Base-by-base conservation (phyloP, 2,797 vertebrate genomes). In the Distichodus sexfasciatus region DNA sequence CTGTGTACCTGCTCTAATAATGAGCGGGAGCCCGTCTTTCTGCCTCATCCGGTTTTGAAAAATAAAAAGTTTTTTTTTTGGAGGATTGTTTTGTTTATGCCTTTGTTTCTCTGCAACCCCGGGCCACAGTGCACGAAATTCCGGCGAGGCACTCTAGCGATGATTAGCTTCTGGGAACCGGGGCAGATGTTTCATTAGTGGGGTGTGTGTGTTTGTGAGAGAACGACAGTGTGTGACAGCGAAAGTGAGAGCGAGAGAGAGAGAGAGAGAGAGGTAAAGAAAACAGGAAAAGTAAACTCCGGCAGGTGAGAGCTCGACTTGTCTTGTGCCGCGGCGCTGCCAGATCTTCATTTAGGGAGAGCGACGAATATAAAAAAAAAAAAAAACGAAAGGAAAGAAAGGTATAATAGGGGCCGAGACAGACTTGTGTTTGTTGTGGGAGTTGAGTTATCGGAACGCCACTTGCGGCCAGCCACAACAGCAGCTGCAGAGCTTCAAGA, bases 21-120 rank as follows among this genome's bases (percentile, higher is more conserved):
- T 82, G 77, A 87, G 84, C 86, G 82, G 81, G 76, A 86, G 88
- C 86, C 86, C 79, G 84, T 81, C 85, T 89, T 84, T 89, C 88
- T 86, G 84, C 86, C 81, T 88, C 77, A 87, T 87, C 87, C 87
- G 84, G 87, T 90, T 90, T 90, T 90, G 85, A 87, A 90, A 90
- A 89, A n/a, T n/a, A n/a, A 87, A 89, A 88, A 88, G 72, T 66
- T 69, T 69, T 46, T 57, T 67, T 54, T 60, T 69, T 69, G 50
- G n/a, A n/a, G n/a, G 64, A 57, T 69, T 61, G 24, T 64, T 69
- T 73, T 73, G 71, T 73, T 73, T 73, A 61, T 46, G 57, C n/a
- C 60, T 65, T 75, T 69, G 72, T 64, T 59, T 85, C 87, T 79
- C 77, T 47, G 82, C 82, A 84, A 78, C 72, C 75, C 62, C n/a